Evolutionary conservation across 2,888 invertebrate genomes (phyloP).

Genomic region (Macrophya alboannulata): DNA sequence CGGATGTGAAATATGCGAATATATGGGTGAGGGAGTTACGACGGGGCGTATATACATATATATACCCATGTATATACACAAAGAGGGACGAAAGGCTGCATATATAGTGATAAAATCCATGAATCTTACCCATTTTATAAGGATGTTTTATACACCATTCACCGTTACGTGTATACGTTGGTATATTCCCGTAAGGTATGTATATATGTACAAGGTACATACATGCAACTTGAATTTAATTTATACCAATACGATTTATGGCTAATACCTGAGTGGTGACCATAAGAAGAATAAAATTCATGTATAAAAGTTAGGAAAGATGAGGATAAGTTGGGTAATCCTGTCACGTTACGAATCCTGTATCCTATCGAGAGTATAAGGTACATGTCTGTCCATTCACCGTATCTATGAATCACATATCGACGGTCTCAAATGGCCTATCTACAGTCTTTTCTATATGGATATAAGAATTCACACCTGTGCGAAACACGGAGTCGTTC

Average conservation of each 20-base stretch:
- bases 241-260: neutral
- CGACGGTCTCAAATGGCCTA: neutral
- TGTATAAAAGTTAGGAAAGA: neutral
- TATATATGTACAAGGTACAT: neutral
- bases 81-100: neutral
- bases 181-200: neutral
- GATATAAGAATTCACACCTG: conserved; percentile 16
- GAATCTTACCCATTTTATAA: conserved; percentile 32
- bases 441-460: neutral
- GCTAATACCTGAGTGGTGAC: neutral
- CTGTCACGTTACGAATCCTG: neutral
- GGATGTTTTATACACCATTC: neutral
- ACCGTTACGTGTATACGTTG: neutral
- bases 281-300: neutral
- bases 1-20: conserved; percentile 43
- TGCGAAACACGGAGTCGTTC: neutral
- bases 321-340: neutral
- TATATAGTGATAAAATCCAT: conserved; percentile 2
- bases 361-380: neutral
- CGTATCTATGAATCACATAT: neutral
- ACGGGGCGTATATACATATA: neutral
- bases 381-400: neutral
- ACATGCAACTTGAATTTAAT: neutral
- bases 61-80: neutral
- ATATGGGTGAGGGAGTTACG: conserved; percentile 15